Conservation (phyloP, 2,888 invertebrate genomes). For the Mongoloraphidia duomilia region DNA sequence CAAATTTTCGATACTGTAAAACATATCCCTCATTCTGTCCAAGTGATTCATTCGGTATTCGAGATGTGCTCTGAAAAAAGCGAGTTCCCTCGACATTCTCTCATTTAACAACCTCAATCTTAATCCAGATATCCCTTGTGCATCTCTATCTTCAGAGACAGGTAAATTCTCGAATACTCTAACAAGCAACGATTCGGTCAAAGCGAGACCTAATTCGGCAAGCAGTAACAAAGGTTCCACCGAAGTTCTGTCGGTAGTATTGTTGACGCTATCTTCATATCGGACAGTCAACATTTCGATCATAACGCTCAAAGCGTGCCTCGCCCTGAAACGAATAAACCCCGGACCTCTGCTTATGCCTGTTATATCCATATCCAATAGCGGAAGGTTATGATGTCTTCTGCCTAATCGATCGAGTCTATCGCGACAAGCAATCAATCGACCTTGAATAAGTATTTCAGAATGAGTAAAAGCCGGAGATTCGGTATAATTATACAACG, state of each 20-base stretch:
- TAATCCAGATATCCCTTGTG: background rate
- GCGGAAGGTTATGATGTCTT: too few relatives aligned
- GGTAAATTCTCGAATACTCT: conserved; percentile 1
- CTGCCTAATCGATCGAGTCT: too few relatives aligned
- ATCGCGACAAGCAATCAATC: too few relatives aligned
- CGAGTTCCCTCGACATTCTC: background rate
- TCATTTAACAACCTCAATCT: background rate
- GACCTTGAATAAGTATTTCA: too few relatives aligned
- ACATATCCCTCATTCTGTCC: background rate
- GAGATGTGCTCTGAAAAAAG: background rate
- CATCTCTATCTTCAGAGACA: background rate
- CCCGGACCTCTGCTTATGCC: background rate
- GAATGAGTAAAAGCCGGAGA: too few relatives aligned
- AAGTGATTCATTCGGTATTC: too few relatives aligned
- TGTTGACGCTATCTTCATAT: background rate
- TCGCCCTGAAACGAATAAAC: background rate
- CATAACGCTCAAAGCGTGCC: background rate
- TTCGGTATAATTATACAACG: too few relatives aligned
- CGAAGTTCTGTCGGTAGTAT: background rate
- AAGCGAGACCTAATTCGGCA: background rate
- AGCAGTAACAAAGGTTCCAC: background rate
- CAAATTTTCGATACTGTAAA: conserved; percentile 2
- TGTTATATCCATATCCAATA: too few relatives aligned
- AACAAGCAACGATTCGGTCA: conserved; percentile 1
- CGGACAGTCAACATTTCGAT: background rate